phyloP scores from a whole-genome alignment of 2,888 invertebrate species.

The Phengaris arion region DNA sequence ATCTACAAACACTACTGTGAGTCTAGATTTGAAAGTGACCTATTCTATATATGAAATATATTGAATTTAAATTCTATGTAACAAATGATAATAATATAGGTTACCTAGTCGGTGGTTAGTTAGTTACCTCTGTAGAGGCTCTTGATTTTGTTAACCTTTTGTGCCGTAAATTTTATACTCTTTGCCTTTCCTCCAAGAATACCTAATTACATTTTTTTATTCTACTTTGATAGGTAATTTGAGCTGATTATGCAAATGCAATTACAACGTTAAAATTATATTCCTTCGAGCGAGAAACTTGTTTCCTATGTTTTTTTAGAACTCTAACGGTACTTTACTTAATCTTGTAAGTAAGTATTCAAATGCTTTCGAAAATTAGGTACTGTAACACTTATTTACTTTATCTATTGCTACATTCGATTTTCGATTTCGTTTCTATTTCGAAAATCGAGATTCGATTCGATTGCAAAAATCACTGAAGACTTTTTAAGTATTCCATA shows the following conservation, averaged over 20 bases:
- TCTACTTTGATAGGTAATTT: not conserved
- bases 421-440: too few relatives aligned
- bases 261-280: not conserved
- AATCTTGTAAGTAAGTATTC: conserved; percentile 8
- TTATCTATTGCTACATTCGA: not conserved
- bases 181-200: not conserved
- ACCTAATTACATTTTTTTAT: not conserved
- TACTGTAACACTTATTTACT: not conserved
- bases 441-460: too few relatives aligned
- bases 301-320: conserved; percentile 15
- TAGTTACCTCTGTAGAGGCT: too few relatives aligned
- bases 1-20: not conserved
- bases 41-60: too few relatives aligned
- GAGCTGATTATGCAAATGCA: conserved; percentile 13
- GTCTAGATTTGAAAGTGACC: conserved; percentile 2
- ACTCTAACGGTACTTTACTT: conserved; percentile 12
- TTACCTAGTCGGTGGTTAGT: not conserved
- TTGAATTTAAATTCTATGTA: not conserved
- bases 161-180: too few relatives aligned
- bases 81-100: not conserved
- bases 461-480: too few relatives aligned
- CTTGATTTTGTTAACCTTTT: too few relatives aligned
- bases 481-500: not conserved
- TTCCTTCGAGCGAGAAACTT: not conserved
- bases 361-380: not conserved